phyloP scores from a whole-genome alignment of 2,888 invertebrate genomes.

The Lordiphosa fenestrarum region DNA sequence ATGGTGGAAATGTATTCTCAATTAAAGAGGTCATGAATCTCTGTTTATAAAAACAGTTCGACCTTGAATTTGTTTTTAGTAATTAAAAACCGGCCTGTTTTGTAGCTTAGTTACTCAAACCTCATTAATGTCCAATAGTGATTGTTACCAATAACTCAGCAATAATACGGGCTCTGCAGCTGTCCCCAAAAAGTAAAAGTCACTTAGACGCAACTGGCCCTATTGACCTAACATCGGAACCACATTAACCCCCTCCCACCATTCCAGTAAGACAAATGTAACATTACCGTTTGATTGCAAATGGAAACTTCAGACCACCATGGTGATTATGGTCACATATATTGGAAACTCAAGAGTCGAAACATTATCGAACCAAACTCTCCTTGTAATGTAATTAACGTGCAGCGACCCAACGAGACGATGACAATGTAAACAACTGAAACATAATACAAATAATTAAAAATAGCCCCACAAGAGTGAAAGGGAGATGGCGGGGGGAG shows the following conservation, averaged over 20 bases:
- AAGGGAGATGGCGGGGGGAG: conserved; percentile 2
- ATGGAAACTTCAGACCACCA: conserved; percentile 38
- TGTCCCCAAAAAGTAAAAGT: conserved; percentile 19
- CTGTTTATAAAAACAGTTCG: too few relatives aligned
- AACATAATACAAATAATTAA: conserved; percentile 74
- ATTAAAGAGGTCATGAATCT: too few relatives aligned
- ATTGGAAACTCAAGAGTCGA: conserved; percentile 47
- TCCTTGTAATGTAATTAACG: conserved; percentile 54
- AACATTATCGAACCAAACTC: conserved; percentile 38
- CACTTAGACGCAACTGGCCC: conserved; percentile 12
- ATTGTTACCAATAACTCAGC: too few relatives aligned
- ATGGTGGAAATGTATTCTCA: too few relatives aligned
- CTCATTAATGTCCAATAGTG: too few relatives aligned
- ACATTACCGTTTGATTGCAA: conserved; percentile 29
- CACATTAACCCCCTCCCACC: conserved; percentile 40
- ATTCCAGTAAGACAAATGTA: conserved; percentile 9
- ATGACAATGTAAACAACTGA: conserved; percentile 48
- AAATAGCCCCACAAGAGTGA: conserved; percentile 51
- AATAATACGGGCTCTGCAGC: too few relatives aligned
- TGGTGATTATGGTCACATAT: conserved; percentile 42
- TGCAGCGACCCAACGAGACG: conserved; percentile 33
- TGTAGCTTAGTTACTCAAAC: too few relatives aligned
- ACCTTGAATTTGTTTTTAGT: too few relatives aligned
- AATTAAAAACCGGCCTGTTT: too few relatives aligned
- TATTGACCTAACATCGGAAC: conserved; percentile 59